These are phyloP conservation scores for Garrulus glandarius DNA, from an alignment of 2,797 vertebrate species.

Conservation along the genomic window DNA sequence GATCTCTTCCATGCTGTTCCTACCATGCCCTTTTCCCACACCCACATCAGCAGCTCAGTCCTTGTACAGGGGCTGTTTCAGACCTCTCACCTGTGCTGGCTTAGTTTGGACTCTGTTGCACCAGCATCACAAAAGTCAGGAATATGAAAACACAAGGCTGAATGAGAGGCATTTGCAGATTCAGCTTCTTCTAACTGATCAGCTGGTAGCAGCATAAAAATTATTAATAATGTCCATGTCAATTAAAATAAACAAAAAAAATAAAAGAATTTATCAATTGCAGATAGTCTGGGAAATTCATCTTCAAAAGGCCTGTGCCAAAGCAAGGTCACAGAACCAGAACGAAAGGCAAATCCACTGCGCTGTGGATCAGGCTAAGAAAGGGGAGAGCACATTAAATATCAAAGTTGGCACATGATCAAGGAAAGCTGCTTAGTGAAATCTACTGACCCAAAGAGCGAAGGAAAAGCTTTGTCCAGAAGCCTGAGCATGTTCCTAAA, in stretches of 20 bases:
- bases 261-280: not conserved
- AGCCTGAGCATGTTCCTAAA: not conserved
- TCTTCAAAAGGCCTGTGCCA: not conserved
- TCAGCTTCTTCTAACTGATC: not conserved
- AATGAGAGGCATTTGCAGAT: not conserved
- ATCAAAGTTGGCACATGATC: conserved; percentile 1
- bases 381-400: not conserved
- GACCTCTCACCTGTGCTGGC: not conserved
- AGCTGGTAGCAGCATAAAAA: not conserved
- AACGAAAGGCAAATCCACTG: not conserved
- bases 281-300: not conserved
- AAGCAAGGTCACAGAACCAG: not conserved
- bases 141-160: not conserved
- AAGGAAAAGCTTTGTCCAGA: not conserved
- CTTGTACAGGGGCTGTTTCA: not conserved
- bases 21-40: not conserved
- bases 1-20: not conserved
- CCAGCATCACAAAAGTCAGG: not conserved
- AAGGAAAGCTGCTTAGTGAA: conserved; percentile 48
- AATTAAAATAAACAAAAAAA: not conserved
- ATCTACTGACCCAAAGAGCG: not conserved
- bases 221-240: not conserved
- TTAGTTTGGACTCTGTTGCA: not conserved
- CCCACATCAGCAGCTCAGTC: not conserved
- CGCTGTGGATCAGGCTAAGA: not conserved